These are phyloP conservation scores for Octomys mimax DNA, from an alignment of 2,797 vertebrate genomes.

Conservation along the genomic window DNA sequence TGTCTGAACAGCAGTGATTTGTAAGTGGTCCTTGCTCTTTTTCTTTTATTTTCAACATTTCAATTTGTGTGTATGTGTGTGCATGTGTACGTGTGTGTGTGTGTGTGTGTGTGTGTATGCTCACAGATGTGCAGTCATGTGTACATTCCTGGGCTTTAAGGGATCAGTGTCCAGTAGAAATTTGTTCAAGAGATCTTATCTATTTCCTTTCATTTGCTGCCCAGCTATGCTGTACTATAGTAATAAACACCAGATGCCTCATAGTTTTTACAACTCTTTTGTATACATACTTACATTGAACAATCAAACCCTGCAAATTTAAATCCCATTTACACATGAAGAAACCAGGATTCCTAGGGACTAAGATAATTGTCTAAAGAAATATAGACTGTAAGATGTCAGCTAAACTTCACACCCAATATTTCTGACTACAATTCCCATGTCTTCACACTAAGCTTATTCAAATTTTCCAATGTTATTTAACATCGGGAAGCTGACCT, in stretches of 20 bases:
- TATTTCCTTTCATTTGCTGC: background rate
- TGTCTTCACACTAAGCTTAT: background rate
- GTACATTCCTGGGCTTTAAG: background rate
- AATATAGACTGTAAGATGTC: background rate
- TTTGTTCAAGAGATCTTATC: background rate
- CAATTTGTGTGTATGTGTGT: background rate
- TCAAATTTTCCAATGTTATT: background rate
- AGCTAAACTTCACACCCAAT: background rate
- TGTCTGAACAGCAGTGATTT: constrained; percentile 90
- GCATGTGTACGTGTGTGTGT: too few species aligned
- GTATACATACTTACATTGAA: constrained; percentile 30
- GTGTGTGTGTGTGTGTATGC: too few species aligned
- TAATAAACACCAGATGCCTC: background rate
- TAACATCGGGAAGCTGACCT: background rate
- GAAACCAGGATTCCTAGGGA: background rate
- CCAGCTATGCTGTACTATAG: background rate
- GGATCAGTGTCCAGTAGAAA: background rate
- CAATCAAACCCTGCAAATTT: background rate
- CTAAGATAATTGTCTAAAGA: background rate
- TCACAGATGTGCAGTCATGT: accelerated
- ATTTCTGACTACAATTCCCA: background rate
- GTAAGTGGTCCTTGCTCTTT: constrained; percentile 84
- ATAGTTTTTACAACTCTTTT: background rate
- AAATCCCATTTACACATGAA: constrained; percentile 26
- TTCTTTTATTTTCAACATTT: background rate